phyloP scores from a whole-genome alignment of 1,140 invertebrate genomes.

The Pachypsylla venusta region DNA sequence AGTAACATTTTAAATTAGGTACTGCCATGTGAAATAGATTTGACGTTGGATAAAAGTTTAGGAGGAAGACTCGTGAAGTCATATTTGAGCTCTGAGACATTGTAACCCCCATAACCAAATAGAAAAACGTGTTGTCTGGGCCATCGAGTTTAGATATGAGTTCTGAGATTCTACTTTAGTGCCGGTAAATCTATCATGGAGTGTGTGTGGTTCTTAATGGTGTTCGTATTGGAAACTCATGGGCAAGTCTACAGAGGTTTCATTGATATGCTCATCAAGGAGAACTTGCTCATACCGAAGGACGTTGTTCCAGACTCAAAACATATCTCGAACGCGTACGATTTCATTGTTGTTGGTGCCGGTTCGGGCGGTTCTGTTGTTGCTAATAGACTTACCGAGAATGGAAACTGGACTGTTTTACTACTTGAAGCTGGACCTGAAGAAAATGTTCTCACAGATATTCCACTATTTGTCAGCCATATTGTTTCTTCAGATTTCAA shows the following conservation, averaged over 20 bases:
- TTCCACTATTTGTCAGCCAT: constrained; percentile 22
- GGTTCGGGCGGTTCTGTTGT: constrained; percentile 38
- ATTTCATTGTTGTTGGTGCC: constrained; percentile 32
- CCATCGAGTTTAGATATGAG: neutral
- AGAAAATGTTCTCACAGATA: constrained; percentile 34
- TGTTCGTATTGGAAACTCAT: neutral
- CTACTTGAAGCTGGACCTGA: constrained; percentile 35
- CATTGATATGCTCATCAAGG: neutral
- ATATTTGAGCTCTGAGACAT: too few species aligned
- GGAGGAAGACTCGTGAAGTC: too few species aligned
- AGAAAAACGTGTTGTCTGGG: neutral
- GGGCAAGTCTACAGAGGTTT: neutral
- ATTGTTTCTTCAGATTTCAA: constrained; percentile 43
- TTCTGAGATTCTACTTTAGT: neutral
- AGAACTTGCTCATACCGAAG: neutral
- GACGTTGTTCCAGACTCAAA: neutral
- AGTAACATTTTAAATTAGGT: too few species aligned
- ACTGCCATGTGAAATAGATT: too few species aligned
- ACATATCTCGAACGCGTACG: neutral
- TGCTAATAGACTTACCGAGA: constrained; percentile 33
- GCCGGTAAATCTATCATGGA: neutral
- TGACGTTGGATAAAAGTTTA: too few species aligned
- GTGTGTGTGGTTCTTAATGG: neutral
- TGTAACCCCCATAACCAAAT: too few species aligned
- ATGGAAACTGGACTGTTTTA: constrained; percentile 26